Evolutionary conservation across 2,888 invertebrate species (phyloP).

Genomic region (Drosophila pegasa): DNA sequence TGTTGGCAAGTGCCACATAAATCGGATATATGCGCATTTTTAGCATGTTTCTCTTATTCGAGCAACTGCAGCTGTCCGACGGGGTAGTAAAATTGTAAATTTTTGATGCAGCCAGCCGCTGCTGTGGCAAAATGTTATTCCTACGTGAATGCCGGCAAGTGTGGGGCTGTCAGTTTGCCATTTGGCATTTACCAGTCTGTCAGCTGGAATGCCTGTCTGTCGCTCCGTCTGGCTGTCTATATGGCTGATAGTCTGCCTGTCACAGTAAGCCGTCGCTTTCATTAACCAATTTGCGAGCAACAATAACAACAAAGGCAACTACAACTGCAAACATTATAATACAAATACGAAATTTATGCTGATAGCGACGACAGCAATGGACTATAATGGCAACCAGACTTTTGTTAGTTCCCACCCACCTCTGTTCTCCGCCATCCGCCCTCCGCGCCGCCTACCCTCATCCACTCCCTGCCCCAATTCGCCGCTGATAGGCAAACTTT

Average conservation of each 20-base stretch:
- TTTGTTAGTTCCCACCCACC: slow-evolving; percentile 47
- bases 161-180: slow-evolving; percentile 33
- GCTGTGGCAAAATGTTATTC: slow-evolving; percentile 55
- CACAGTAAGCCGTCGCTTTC: slow-evolving; percentile 51
- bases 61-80: slow-evolving; percentile 56
- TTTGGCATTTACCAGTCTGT: slow-evolving; percentile 35
- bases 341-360: slow-evolving; percentile 79
- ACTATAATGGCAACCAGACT: slow-evolving; percentile 57
- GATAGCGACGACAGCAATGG: slow-evolving; percentile 54
- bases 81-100: slow-evolving; percentile 50
- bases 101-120: slow-evolving; percentile 45
- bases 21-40: slow-evolving; percentile 58
- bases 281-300: slow-evolving; percentile 70
- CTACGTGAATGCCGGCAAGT: slow-evolving; percentile 28
- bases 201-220: slow-evolving; percentile 16
- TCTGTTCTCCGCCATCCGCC: too few relatives aligned
- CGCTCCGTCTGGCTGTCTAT: slow-evolving; percentile 1
- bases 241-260: slow-evolving; percentile 12
- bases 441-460: not conserved
- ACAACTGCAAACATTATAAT: slow-evolving; percentile 71
- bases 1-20: slow-evolving; percentile 52
- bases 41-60: slow-evolving; percentile 33
- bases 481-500: slow-evolving; percentile 69
- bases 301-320: slow-evolving; percentile 17
- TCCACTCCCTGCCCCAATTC: not conserved